Percentiles rank a stretch among this genome's conserved stretches.
Conservation (phyloP, 2,113 vertebrate genomes). For the Bos javanicus region DNA sequence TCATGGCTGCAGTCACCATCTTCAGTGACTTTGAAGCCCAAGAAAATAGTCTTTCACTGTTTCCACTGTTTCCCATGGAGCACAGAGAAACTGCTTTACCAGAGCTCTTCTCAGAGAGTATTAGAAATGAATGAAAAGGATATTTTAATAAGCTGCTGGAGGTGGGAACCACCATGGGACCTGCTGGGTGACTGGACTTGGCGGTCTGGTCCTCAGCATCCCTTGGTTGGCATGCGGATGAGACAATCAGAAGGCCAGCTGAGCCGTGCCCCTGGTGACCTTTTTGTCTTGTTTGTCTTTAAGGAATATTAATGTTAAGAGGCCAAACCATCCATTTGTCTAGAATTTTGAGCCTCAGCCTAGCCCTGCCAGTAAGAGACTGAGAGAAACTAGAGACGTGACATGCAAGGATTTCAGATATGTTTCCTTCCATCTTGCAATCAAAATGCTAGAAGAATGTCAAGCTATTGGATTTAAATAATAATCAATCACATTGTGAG, state of each 20-base stretch:
- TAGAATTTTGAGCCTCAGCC: neutral
- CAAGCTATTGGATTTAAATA: neutral
- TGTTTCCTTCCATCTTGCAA: neutral
- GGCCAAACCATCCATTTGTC: neutral
- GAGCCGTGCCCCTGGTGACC: too few relatives aligned
- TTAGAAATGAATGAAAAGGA: neutral
- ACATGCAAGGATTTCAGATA: neutral
- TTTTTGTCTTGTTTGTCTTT: neutral
- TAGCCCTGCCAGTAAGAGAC: neutral
- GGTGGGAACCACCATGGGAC: neutral
- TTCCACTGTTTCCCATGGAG: neutral
- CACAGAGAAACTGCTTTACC: neutral
- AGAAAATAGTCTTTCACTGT: neutral
- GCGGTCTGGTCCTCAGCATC: fast-evolving
- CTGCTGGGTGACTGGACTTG: neutral
- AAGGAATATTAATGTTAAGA: neutral
- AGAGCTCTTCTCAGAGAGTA: neutral
- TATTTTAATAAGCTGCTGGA: neutral
- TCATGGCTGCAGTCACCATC: neutral
- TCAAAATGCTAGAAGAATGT: neutral
- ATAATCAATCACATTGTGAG: neutral
- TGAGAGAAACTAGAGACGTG: neutral
- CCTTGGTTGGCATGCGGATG: fast-evolving
- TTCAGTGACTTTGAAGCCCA: neutral
- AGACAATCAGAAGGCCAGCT: neutral